Conservation (phyloP, 2,797 vertebrate species). For the Phaenicophaeus curvirostris region DNA sequence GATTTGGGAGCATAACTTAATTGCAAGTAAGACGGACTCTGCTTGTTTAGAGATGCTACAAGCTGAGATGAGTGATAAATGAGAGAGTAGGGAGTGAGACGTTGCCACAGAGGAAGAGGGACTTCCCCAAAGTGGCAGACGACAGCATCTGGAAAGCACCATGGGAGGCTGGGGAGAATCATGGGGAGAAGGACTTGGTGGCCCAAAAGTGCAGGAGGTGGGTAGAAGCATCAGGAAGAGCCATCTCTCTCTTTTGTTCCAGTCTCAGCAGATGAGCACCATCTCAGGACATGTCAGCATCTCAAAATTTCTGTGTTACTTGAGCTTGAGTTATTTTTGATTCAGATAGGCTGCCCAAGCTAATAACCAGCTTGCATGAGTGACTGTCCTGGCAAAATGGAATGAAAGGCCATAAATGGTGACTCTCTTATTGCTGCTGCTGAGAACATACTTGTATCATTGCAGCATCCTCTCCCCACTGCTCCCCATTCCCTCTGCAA, state of each 20-base stretch:
- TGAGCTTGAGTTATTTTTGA: not conserved
- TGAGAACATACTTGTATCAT: not conserved
- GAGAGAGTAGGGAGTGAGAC: not conserved
- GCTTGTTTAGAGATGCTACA: not conserved
- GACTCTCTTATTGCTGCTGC: not conserved
- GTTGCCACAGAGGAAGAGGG: not conserved
- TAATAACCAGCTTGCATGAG: not conserved
- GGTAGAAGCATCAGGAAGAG: not conserved
- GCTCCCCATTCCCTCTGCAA: not conserved
- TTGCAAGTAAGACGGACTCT: not conserved
- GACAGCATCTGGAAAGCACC: not conserved
- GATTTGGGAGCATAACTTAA: not conserved
- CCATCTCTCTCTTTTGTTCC: not conserved
- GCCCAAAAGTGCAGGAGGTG: not conserved
- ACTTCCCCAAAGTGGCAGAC: accelerated
- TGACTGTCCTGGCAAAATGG: not conserved
- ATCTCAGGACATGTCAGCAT: not conserved
- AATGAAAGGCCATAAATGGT: not conserved
- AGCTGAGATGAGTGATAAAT: not conserved
- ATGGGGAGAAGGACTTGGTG: not conserved
- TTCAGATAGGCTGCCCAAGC: not conserved
- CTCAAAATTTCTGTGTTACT: not conserved
- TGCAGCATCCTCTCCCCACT: not conserved
- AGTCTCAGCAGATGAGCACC: not conserved
- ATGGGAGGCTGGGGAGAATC: not conserved